Base-by-base conservation (phyloP, 2,888 invertebrate species). In the Epiblema foenella region DNA sequence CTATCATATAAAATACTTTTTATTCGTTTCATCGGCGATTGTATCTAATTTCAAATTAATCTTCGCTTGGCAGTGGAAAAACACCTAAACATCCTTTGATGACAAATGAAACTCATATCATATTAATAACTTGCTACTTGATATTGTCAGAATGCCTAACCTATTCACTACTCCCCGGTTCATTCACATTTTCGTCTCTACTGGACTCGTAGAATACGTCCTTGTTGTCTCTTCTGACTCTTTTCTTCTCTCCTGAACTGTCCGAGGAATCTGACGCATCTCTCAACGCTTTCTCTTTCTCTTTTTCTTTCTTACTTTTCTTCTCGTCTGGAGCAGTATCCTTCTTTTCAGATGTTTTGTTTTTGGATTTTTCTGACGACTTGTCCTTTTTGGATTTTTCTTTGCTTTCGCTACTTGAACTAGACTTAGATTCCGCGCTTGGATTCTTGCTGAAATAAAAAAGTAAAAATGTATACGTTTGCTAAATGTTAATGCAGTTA, bases 161-260 rank as follows among this genome's bases (percentile, higher is more conserved):
- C 59, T 65, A 75, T 72, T 85, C 85, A 74, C 84, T 80, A 18
- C 85, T 84, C 0, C 83, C 85, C 2, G 91, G 91, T 66, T 91
- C 90, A 74, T 91, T 92, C 2, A 92, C 90, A 74, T 88, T 87
- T 1, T 90, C 90, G 20, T 92, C 91, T 37, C 81, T 79, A 76
- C 90, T 92, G n/a, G 92, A 92, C 72, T 90, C 89, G 46, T 91
- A 91, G 56, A 87, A 84, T 0, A 82, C 80, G 4, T 84, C 85
- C 0, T 79, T 81, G 59, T 74, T 79, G 39, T 74, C 75, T 15
- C 60, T 62, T 33, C 76, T 77, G 46, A 54, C 66, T 0, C 76
- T n/a, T 18, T 24, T 72, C 8, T 42, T 54, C 10, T 74, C 77
- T n/a, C 69, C 77, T 18, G 64, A 54, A 37, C 51, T 51, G 11